Base-by-base conservation (phyloP, 2,113 vertebrate genomes). In the Chaetorhynchus papuensis region DNA sequence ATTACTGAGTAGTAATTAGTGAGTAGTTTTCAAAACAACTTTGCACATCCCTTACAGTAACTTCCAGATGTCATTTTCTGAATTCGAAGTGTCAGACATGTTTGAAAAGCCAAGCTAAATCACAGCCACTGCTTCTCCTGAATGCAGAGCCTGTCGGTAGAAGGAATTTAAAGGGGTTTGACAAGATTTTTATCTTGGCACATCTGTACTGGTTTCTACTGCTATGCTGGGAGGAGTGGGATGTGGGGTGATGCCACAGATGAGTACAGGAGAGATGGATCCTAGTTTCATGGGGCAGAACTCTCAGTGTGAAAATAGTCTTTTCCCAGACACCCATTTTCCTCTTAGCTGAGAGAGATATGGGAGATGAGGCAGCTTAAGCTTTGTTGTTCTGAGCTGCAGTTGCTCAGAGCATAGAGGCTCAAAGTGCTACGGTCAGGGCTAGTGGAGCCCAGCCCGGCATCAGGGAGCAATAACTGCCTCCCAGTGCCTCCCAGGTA, bases 91-190 rank as follows among this genome's bases (percentile, higher is more conserved):
- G 35, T 90, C 15, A 7, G 37, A 50, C 30, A 14, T 53, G 20
- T 83, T 59, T 11, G 20, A n/a, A 90, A 83, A 88, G 57, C 42
- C 42, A 59, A 79, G 24, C n/a, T 39, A 64, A 47, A 52, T 69
- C 5, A 8, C 63, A 93, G 50, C 49, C 86, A 41, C 45, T 3
- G 6, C 21, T 80, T 83, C 63, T 88, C 28, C 26, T 2, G 4
- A 50, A 54, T 2, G 1, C 26, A 56, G 39, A 92, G 31, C 37
- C 41, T 80, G 35, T 69, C 89, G 87, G 31, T 50, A 65, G 60
- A 81, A 89, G 31, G 72, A 83, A 94, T 61, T 91, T 57, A 57
- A 83, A 84, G 49, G 31, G 24, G 1, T 81, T 94, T 91, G 59
- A 65, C 31, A 45, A 61, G 81, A 61, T 61, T 81, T 90, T 93